Evolutionary conservation across 2,113 vertebrate species (phyloP).

Genomic region (Isichthys henryi): DNA sequence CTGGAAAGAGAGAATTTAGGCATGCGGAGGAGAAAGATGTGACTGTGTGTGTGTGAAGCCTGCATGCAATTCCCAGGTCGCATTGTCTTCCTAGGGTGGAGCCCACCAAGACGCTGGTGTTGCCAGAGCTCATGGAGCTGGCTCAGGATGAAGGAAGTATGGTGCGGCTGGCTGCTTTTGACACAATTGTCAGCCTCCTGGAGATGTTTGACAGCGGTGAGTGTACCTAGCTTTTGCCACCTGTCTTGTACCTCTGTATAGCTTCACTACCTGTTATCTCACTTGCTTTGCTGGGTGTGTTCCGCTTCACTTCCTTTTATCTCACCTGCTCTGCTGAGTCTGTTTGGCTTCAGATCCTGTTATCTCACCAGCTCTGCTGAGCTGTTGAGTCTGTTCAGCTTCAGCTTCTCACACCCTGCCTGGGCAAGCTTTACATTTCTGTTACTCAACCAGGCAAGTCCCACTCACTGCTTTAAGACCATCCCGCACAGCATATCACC

Average conservation of each 20-base stretch:
- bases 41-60: neutral
- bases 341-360: constrained; percentile 1
- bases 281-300: neutral
- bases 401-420: neutral
- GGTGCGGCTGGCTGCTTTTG: constrained; percentile 83
- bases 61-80: neutral
- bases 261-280: neutral
- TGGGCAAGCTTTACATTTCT: neutral
- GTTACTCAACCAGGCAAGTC: neutral
- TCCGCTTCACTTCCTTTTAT: neutral
- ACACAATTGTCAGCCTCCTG: constrained; percentile 81
- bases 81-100: constrained; percentile 65
- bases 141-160: constrained; percentile 76
- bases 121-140: constrained; percentile 81
- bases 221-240: neutral
- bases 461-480: neutral
- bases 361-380: neutral
- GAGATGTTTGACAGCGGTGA: constrained; percentile 82
- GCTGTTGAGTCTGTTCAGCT: neutral
- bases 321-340: neutral
- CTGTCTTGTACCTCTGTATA: neutral
- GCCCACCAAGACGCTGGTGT: constrained; percentile 73
- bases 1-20: neutral
- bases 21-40: neutral
- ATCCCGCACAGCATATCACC: neutral